Conservation (phyloP, 2,113 vertebrate species). For the Oryctolagus cuniculus region DNA sequence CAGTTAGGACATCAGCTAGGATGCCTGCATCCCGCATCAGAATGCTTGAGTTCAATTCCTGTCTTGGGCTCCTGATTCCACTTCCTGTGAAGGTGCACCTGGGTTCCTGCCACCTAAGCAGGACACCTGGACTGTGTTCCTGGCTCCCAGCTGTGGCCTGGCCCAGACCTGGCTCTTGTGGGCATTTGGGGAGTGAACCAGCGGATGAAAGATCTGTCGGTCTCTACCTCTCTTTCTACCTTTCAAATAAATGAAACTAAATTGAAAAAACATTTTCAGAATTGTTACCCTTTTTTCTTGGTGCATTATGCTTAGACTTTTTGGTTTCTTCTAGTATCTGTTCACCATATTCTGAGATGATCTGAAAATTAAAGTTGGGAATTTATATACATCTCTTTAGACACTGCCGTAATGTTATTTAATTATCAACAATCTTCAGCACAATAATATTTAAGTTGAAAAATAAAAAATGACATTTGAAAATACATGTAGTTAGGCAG, state of each 20-base stretch:
- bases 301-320: conserved; percentile 58
- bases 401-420: neutral
- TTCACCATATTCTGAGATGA: conserved; percentile 78
- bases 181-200: too few species aligned
- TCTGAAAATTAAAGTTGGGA: conserved; percentile 78
- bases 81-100: too few species aligned
- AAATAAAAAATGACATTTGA: conserved; percentile 36
- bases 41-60: too few species aligned
- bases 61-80: too few species aligned
- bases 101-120: too few species aligned
- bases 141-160: too few species aligned
- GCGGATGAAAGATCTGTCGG: too few species aligned
- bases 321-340: conserved; percentile 81
- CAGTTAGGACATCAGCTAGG: too few species aligned
- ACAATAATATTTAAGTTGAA: neutral
- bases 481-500: neutral
- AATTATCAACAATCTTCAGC: conserved; percentile 2
- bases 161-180: too few species aligned
- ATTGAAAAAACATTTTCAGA: conserved; percentile 24
- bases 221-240: neutral
- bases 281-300: conserved; percentile 78
- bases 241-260: conserved; percentile 37
- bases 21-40: too few species aligned
- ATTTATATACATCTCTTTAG: conserved; percentile 15
- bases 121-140: too few species aligned